Evolutionary conservation across 2,797 vertebrate genomes (phyloP).

Genomic region (Mionectes olivaceus): DNA sequence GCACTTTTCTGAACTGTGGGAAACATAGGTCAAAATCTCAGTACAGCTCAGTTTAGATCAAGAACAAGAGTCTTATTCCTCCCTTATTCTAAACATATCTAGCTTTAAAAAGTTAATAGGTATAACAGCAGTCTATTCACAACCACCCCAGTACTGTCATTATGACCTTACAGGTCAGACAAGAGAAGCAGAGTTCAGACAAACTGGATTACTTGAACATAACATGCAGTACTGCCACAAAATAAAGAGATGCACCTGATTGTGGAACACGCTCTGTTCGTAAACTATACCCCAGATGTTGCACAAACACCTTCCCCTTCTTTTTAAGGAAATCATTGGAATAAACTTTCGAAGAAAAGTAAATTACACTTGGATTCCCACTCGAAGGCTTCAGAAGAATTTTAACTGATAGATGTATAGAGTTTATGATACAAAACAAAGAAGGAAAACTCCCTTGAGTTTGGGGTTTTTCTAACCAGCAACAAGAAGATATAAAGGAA

Average conservation of each 20-base stretch:
- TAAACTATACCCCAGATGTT: neutral
- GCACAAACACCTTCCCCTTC: neutral
- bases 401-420: neutral
- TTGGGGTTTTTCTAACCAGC: accelerated
- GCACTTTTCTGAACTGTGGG: neutral
- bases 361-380: neutral
- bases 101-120: neutral
- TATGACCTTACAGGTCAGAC: neutral
- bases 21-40: neutral
- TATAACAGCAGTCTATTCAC: neutral
- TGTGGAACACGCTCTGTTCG: neutral
- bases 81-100: neutral
- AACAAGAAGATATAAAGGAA: neutral
- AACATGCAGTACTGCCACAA: neutral
- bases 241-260: neutral
- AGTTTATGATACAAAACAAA: neutral
- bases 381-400: neutral
- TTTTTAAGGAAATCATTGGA: neutral
- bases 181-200: neutral
- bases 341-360: neutral
- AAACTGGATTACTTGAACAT: neutral
- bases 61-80: neutral
- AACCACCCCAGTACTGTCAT: too few relatives aligned
- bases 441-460: neutral
- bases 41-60: neutral